phyloP scores from a whole-genome alignment of 2,888 invertebrate genomes.

The Apantesis nais region DNA sequence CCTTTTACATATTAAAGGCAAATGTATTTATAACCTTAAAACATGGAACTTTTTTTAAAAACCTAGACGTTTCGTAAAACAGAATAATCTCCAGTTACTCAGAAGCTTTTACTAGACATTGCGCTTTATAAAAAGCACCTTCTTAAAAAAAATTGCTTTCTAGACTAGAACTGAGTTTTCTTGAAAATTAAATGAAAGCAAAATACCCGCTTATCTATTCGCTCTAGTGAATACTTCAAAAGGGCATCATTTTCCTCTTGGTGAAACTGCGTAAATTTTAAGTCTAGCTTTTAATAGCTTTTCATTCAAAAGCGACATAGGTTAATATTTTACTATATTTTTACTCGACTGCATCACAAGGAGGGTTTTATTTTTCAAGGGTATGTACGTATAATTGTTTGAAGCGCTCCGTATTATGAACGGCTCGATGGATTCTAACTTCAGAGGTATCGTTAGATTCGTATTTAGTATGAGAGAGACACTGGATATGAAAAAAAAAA shows the following conservation, averaged over 20 bases:
- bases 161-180: constrained; percentile 9
- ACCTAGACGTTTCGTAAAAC: background rate
- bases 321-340: background rate
- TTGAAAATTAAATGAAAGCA: constrained; percentile 28
- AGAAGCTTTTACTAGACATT: background rate
- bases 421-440: no score
- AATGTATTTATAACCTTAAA: no score
- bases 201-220: constrained; percentile 39
- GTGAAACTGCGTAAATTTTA: constrained; percentile 5
- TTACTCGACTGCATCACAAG: no score
- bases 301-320: background rate
- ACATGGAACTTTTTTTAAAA: no score
- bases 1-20: no score
- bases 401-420: no score
- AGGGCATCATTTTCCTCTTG: constrained; percentile 21
- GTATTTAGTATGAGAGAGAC: no score
- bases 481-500: no score
- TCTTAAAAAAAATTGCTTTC: background rate
- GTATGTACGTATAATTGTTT: no score
- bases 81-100: background rate
- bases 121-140: background rate
- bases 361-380: no score
- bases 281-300: background rate
- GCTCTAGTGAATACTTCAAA: constrained; percentile 40
- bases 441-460: no score